Percentiles rank a stretch among this genome's conserved stretches.
These are phyloP conservation scores for Tetranychus urticae DNA, from an alignment of 1,140 invertebrate species.

Conservation along the genomic window DNA sequence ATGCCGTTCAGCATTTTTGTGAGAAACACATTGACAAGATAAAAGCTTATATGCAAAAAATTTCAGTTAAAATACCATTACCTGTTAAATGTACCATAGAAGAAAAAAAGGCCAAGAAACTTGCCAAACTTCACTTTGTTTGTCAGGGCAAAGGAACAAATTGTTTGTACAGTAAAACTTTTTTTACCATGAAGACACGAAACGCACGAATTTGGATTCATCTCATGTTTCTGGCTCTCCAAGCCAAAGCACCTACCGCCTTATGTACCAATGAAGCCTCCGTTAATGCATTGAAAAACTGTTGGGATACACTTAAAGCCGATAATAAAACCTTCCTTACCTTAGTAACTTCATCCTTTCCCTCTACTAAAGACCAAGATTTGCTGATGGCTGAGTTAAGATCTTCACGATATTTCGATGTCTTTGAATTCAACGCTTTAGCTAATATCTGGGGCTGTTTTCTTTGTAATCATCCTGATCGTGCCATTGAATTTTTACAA, in stretches of 20 bases:
- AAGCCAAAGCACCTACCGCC: conserved; percentile 49
- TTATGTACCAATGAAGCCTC: conserved; percentile 56
- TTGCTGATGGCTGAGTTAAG: conserved; percentile 62
- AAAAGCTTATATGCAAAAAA: conserved; percentile 63
- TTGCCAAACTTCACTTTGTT: conserved; percentile 54
- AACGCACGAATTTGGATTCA: conserved; percentile 75
- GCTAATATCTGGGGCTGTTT: conserved; percentile 54
- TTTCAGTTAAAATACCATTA: conserved; percentile 55
- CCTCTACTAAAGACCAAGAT: conserved; percentile 47
- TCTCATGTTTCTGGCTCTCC: conserved; percentile 75
- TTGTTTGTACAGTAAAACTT: conserved; percentile 62
- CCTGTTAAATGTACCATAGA: conserved; percentile 73
- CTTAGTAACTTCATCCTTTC: conserved; percentile 73
- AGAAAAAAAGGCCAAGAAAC: conserved; percentile 56
- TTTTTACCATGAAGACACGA: conserved; percentile 62
- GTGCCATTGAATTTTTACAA: conserved; percentile 49
- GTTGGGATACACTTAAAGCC: conserved; percentile 74
- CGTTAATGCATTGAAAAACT: conserved; percentile 58
- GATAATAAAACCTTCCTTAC: conserved; percentile 71
- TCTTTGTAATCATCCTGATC: conserved; percentile 69
- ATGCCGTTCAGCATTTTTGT: conserved; percentile 77
- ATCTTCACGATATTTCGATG: conserved; percentile 66
- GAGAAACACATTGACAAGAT: conserved; percentile 78
- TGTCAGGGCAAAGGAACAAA: conserved; percentile 60
- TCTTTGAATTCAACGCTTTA: conserved; percentile 49